Evolutionary conservation across 2,888 invertebrate genomes (phyloP).

Genomic region (Synanthedon andrenaeformis): DNA sequence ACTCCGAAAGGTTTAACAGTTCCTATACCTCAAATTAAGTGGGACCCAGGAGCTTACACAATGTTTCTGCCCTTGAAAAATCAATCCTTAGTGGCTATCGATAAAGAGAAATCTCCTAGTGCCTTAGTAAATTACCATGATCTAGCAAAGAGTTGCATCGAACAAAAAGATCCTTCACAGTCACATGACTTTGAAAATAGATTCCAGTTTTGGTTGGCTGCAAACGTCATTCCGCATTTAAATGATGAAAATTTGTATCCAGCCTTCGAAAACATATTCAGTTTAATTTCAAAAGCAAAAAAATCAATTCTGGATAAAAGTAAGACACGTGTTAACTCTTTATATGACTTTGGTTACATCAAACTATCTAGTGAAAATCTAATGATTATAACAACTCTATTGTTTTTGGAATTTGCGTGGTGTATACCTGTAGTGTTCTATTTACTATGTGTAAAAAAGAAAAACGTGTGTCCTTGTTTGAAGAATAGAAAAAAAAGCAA

Average conservation of each 20-base stretch:
- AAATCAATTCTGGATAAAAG: not conserved
- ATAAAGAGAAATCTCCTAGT: conserved; percentile 28
- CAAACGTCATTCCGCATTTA: conserved; percentile 64
- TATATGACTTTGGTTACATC: too few species aligned
- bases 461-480: conserved; percentile 1
- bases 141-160: conserved; percentile 62
- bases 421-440: conserved; percentile 28
- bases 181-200: conserved; percentile 57
- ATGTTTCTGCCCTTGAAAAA: conserved; percentile 73
- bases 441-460: conserved; percentile 11
- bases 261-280: conserved; percentile 61
- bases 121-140: conserved; percentile 70
- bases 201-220: conserved; percentile 66
- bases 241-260: conserved; percentile 73
- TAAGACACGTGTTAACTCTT: not conserved
- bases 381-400: not conserved
- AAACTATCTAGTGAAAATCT: not conserved
- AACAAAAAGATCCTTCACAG: conserved; percentile 31
- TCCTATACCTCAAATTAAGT: conserved; percentile 72
- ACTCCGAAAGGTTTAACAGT: conserved; percentile 30
- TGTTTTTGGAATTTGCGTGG: conserved; percentile 42
- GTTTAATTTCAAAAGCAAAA: conserved; percentile 31
- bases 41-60: conserved; percentile 58
- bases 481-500: not conserved
- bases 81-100: conserved; percentile 26